phyloP scores from a whole-genome alignment of 2,888 invertebrate species.

The Venusia cambrica region DNA sequence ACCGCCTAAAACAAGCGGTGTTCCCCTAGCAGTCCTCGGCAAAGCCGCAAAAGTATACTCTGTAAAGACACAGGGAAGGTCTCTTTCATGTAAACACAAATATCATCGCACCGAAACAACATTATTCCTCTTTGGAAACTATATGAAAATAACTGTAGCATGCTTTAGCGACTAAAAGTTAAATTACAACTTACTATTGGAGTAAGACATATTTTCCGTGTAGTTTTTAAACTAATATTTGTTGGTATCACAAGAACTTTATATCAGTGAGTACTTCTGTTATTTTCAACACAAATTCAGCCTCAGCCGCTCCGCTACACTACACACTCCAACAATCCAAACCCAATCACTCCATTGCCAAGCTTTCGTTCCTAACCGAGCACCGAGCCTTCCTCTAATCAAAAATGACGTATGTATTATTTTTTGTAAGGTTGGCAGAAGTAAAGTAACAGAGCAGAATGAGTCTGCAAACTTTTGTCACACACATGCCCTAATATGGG shows the following conservation, averaged over 20 bases:
- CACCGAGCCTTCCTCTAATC: constrained; percentile 58
- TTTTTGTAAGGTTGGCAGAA: constrained; percentile 49
- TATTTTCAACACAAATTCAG: constrained; percentile 62
- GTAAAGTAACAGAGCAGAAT: too few relatives aligned
- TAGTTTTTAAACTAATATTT: constrained; percentile 53
- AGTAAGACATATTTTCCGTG: constrained; percentile 67
- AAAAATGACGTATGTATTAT: constrained; percentile 65
- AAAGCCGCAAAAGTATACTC: constrained; percentile 95
- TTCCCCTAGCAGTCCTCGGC: constrained; percentile 96
- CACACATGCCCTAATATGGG: constrained; percentile 61
- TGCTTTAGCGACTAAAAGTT: constrained; percentile 35
- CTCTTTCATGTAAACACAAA: constrained; percentile 31
- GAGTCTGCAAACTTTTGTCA: constrained; percentile 33
- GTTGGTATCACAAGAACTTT: constrained; percentile 46
- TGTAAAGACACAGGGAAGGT: constrained; percentile 58
- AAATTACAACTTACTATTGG: constrained; percentile 67
- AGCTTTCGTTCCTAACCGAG: too few relatives aligned
- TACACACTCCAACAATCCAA: too few relatives aligned
- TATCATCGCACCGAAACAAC: constrained; percentile 28
- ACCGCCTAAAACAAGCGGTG: constrained; percentile 95
- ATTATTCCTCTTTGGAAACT: constrained; percentile 35
- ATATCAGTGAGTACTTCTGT: constrained; percentile 57
- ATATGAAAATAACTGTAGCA: constrained; percentile 35
- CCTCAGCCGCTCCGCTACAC: constrained; percentile 69
- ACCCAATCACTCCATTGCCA: too few relatives aligned